phyloP scores from a whole-genome alignment of 1,140 invertebrate genomes.

The Drosophila guanche region DNA sequence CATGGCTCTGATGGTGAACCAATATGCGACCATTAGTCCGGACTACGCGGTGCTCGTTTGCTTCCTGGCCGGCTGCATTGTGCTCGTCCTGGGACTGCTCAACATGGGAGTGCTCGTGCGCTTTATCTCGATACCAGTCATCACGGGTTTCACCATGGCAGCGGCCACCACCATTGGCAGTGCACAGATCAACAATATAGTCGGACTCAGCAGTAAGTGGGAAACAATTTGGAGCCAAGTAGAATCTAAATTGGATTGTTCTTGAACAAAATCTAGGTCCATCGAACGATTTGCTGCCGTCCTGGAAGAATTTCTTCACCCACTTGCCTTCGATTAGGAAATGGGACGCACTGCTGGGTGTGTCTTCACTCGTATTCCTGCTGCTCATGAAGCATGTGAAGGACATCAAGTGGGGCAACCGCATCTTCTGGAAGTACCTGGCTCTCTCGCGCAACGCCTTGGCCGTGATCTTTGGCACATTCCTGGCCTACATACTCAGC shows the following conservation, averaged over 20 bases:
- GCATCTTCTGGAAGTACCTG: conserved; percentile 92
- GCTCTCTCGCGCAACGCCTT: conserved; percentile 92
- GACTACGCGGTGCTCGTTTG: conserved; percentile 92
- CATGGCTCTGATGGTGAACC: conserved; percentile 90
- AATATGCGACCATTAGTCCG: conserved; percentile 87
- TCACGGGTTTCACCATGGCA: conserved; percentile 94
- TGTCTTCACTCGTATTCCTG: conserved; percentile 85
- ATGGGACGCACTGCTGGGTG: conserved; percentile 86
- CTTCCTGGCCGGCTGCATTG: conserved; percentile 91
- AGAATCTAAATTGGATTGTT: background rate
- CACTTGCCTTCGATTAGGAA: conserved; percentile 83
- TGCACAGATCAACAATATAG: conserved; percentile 91
- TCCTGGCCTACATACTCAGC: conserved; percentile 87
- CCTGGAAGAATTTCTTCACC: conserved; percentile 85
- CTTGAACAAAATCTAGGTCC: conserved; percentile 45
- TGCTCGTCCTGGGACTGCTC: conserved; percentile 90
- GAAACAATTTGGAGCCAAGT: background rate
- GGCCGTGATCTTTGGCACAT: conserved; percentile 89
- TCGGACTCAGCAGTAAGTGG: conserved; percentile 86
- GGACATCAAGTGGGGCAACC: conserved; percentile 58
- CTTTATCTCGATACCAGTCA: conserved; percentile 95
- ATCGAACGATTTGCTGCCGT: conserved; percentile 86
- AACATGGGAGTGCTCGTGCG: conserved; percentile 95
- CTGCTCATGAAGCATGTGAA: conserved; percentile 90
- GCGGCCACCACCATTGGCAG: conserved; percentile 94